Base-by-base conservation (phyloP, 2,113 vertebrate species). In the Arizona elegans region DNA sequence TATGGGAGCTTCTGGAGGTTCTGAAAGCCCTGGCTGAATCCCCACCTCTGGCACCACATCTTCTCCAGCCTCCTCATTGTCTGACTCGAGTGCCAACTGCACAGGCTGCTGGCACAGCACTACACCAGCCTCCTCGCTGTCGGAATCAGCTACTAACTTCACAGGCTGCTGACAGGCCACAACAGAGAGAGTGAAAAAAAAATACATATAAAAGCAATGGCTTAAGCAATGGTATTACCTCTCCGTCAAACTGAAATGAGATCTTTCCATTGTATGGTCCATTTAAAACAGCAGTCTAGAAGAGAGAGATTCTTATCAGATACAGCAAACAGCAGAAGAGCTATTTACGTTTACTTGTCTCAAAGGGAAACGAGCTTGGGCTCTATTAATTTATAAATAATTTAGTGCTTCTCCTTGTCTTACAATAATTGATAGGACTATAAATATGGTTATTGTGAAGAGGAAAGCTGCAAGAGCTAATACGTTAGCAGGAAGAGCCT, bases 351-450 rank as follows among this genome's bases (percentile, higher is more conserved):
- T 58, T 1, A 87, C 38, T 92, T 21, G 24, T 88, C 52, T 93
- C 47, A 86, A 90, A 92, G 29, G 50, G 92, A 33, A 93, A 6
- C 0, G 1, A 24, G 90, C 62, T 96, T 95, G 96, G 3, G 29
- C 10, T 94, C 53, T 92, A 94, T 91, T 90, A 75, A 95, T 95
- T 93, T 52, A 43, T 94, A 95, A 95, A 91, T 94, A 95, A 94
- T 90, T 75, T 93, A 95, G 62, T n/a, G 8, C 0, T 2, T 38
- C 54, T 90, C 54, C 43, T 94, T 86, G 43, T 85, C 70, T 94
- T 47, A 93, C 91, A 3, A 92, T 95, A 94, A 95, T 90, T 94
- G 50, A 58, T 89, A 92, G 3, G 58, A 7, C 15, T 91, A 87
- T 92, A 86, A 95, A 90, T 91, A 38, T 91, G 58, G 59, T 52